Base-by-base conservation (phyloP, 2,797 vertebrate species). In the Schizopygopsis malacanthus region DNA sequence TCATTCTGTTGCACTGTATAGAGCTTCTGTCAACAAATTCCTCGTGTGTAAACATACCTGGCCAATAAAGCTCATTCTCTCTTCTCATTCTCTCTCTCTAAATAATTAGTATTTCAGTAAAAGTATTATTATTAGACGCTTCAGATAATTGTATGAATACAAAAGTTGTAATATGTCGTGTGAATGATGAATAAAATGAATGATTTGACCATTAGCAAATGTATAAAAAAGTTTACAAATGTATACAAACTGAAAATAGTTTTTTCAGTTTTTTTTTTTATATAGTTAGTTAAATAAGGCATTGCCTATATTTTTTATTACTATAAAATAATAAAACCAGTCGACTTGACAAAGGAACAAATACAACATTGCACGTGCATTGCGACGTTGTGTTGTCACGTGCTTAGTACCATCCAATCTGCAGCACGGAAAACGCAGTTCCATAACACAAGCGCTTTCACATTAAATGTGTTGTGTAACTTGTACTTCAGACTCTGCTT, bases 321-420 rank as follows among this genome's bases (percentile, higher is more conserved):
- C 2, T 75, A 18, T 20, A 20, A 33, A 16, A 72, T 25, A 3
- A 47, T 72, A n/a, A 25, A 73, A 72, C 43, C 45, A 28, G 11
- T 52, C 13, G 15, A 20, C 52, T 28, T 18, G 12, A 52, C 12
- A 33, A 33, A 20, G 1, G 1, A 25, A 50, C 41, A 50, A 39
- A 39, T n/a, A 9, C 69, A 18, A 50, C 59, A 41, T 15, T 12
- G 37, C 67, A 85, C 67, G 76, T 67, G 50, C 83, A 13, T 3
- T 45, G 16, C 18, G 6, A 50, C 73, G 82, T 69, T 13, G 2
- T 10, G 15, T 22, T 25, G 67, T 72, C 83, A 85, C 83, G 83
- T 85, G 83, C 41, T 25, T 5, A n/a, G n/a, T 72, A 18, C 28
- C 15, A 28, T 61, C 83, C 83, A 85, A 85, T 70, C 76, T 72